Conservation (phyloP, 1,140 invertebrate species). For the Proales similis region DNA sequence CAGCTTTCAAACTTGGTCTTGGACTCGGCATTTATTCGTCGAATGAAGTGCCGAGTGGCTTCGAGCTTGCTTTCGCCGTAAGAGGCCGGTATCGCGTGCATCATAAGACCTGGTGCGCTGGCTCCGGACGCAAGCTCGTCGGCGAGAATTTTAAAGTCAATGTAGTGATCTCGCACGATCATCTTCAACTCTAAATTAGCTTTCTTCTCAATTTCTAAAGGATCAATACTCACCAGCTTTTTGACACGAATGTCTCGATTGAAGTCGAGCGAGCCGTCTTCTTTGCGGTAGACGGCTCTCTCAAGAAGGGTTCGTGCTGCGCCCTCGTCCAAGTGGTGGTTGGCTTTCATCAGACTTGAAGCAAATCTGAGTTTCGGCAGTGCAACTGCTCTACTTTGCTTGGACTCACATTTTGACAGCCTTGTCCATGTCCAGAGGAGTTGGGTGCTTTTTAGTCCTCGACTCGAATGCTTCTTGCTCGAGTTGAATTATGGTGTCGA, state of each 20-base stretch:
- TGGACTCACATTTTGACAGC: conserved; percentile 21
- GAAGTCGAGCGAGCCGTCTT: conserved; percentile 20
- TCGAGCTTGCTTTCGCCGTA: background rate
- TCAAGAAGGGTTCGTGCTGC: conserved; percentile 19
- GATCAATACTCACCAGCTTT: conserved; percentile 5
- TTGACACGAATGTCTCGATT: conserved; percentile 29
- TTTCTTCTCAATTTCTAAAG: background rate
- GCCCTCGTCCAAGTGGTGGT: conserved; percentile 18
- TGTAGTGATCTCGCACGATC: conserved; percentile 6
- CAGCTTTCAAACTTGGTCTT: conserved; percentile 2
- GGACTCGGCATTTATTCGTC: conserved; percentile 2
- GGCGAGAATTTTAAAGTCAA: conserved; percentile 6
- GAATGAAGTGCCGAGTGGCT: background rate
- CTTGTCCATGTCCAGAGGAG: background rate
- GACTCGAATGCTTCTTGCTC: background rate
- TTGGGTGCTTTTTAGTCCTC: background rate
- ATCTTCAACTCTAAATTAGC: conserved; percentile 9
- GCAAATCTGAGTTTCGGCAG: too few relatives aligned
- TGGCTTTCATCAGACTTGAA: conserved; percentile 29
- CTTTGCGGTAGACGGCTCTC: conserved; percentile 7
- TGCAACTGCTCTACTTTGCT: background rate
- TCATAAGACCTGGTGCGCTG: conserved; percentile 8
- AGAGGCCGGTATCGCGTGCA: conserved; percentile 13
- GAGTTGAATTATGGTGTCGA: background rate
- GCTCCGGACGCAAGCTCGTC: background rate